A percentile compares a stretch with the other conserved stretches of the same genome.
Evolutionary conservation across 2,113 vertebrate species (phyloP).

Genomic region (Labeo catla): DNA sequence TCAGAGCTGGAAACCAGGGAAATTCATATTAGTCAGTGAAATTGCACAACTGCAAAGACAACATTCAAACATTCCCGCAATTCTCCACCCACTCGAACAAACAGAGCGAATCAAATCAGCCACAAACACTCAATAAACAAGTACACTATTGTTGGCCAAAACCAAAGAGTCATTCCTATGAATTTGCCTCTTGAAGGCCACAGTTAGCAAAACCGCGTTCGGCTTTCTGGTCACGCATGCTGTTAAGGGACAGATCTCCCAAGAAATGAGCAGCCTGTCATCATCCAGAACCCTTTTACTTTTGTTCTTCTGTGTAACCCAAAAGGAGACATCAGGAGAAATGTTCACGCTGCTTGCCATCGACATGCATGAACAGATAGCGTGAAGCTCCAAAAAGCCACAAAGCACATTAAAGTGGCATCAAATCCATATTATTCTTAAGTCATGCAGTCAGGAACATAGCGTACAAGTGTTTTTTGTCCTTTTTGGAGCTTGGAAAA

Average conservation of each 20-base stretch:
- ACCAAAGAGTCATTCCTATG: neutral
- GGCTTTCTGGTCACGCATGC: neutral
- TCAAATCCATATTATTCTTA: neutral
- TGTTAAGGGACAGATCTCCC: neutral
- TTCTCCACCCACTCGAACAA: neutral
- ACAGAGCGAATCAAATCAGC: neutral
- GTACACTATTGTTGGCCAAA: neutral
- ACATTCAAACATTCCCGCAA: neutral
- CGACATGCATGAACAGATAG: neutral
- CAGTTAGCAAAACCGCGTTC: neutral
- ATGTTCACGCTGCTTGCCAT: neutral
- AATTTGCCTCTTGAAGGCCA: neutral
- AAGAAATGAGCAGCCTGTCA: too few relatives aligned
- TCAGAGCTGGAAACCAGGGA: constrained; percentile 64
- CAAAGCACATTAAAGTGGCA: neutral
- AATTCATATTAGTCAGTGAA: neutral
- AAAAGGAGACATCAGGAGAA: neutral
- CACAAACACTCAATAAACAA: neutral
- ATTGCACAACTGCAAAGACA: neutral
- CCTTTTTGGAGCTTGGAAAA: neutral
- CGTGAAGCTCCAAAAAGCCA: neutral
- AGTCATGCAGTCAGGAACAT: neutral
- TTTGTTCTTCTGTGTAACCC: neutral
- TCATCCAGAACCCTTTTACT: too few relatives aligned
- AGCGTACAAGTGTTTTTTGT: neutral